Percentiles rank a stretch among this genome's conserved stretches.
Conservation (phyloP, 2,113 vertebrate genomes). For the Aix galericulata region DNA sequence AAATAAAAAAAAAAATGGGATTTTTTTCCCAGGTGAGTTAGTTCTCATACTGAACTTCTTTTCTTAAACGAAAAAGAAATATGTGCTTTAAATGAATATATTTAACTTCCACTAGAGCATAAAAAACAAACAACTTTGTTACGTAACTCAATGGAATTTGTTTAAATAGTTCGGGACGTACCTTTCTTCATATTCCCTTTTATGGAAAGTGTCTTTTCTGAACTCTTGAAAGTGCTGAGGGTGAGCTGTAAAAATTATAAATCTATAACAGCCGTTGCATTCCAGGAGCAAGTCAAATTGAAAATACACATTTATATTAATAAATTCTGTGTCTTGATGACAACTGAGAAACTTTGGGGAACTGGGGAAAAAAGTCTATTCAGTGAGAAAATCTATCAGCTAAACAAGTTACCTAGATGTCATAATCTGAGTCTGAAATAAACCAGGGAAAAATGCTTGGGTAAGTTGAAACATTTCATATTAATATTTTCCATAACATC, state of each 20-base stretch:
- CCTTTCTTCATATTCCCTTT: neutral
- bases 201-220: neutral
- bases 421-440: neutral
- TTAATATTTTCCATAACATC: neutral
- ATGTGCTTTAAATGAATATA: neutral
- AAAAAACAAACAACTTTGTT: neutral
- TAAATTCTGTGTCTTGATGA: neutral
- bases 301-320: neutral
- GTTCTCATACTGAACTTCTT: neutral
- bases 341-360: neutral
- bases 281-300: neutral
- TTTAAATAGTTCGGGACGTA: neutral
- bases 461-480: slow-evolving; percentile 53
- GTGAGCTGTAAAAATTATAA: neutral
- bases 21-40: neutral
- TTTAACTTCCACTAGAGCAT: neutral
- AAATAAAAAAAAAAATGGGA: neutral
- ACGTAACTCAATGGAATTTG: neutral
- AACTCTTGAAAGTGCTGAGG: neutral
- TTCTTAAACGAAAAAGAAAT: neutral
- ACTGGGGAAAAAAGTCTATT: neutral
- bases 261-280: neutral
- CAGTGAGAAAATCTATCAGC: neutral
- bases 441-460: neutral
- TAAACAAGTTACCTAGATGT: neutral